phyloP scores from a whole-genome alignment of 2,113 vertebrate species.

The Solea solea region DNA sequence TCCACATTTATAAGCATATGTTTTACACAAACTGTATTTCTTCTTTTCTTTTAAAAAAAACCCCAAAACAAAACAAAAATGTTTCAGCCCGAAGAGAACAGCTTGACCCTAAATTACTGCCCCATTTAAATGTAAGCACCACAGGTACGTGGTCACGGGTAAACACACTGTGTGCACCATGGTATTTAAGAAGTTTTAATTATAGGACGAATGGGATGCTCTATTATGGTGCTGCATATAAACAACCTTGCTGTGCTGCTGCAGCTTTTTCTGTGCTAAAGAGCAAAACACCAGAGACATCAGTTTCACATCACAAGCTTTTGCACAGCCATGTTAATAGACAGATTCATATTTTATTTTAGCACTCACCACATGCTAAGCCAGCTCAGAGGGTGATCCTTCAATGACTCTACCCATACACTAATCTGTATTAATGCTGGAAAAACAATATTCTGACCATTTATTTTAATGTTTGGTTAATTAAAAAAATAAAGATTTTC shows the following conservation, averaged over 20 bases:
- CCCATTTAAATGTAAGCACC: neutral
- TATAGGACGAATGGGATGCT: neutral
- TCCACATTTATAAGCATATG: too few relatives aligned
- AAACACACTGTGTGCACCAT: neutral
- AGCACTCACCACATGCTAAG: slow-evolving; percentile 4
- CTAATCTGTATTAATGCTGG: too few relatives aligned
- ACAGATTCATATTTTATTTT: slow-evolving; percentile 22
- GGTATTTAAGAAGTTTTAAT: slow-evolving; percentile 5
- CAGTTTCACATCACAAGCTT: neutral
- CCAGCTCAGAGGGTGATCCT: slow-evolving; percentile 5
- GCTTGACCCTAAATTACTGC: neutral
- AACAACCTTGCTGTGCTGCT: slow-evolving; percentile 8
- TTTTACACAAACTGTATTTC: too few relatives aligned
- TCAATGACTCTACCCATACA: neutral
- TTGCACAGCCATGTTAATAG: neutral
- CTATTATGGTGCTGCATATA: neutral
- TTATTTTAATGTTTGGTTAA: too few relatives aligned
- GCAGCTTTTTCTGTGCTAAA: neutral
- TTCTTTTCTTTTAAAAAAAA: too few relatives aligned
- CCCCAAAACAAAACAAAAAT: too few relatives aligned
- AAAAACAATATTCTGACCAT: too few relatives aligned
- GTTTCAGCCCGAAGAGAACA: too few relatives aligned
- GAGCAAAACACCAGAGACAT: neutral
- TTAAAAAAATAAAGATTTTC: too few relatives aligned
- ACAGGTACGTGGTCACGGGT: neutral